Evolutionary conservation across 2,113 vertebrate genomes (phyloP).

Genomic region (Sporophila hypoxantha): DNA sequence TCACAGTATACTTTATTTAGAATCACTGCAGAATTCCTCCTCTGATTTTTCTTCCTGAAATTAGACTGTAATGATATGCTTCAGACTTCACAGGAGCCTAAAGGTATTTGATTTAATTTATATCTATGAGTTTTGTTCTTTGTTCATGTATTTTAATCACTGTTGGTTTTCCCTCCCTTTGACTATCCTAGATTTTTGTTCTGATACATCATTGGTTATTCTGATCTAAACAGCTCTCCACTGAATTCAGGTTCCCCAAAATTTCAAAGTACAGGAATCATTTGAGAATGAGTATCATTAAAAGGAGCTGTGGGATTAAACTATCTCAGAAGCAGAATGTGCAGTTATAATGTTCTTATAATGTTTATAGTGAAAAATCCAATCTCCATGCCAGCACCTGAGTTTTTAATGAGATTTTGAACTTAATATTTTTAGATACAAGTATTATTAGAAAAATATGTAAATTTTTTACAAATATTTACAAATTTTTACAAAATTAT

Average conservation of each 20-base stretch:
- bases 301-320: neutral
- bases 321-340: neutral
- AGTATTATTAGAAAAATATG: neutral
- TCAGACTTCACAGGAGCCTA: neutral
- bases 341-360: neutral
- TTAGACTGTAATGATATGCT: neutral
- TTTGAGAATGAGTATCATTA: neutral
- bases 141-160: constrained; percentile 16
- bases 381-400: neutral
- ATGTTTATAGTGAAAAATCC: neutral
- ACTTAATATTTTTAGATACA: neutral
- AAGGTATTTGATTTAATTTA: constrained; percentile 37
- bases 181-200: neutral
- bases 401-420: neutral
- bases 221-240: neutral
- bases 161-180: neutral
- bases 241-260: neutral
- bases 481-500: too few relatives aligned
- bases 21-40: constrained; percentile 9
- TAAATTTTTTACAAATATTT: too few relatives aligned
- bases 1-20: constrained; percentile 28
- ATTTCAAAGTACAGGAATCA: neutral
- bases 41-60: constrained; percentile 18
- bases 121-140: neutral
- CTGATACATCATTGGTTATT: neutral